A percentile compares a stretch with the other conserved stretches of the same genome.
Evolutionary conservation across 2,113 vertebrate species (phyloP).

Genomic region (Dermatemys mawii): DNA sequence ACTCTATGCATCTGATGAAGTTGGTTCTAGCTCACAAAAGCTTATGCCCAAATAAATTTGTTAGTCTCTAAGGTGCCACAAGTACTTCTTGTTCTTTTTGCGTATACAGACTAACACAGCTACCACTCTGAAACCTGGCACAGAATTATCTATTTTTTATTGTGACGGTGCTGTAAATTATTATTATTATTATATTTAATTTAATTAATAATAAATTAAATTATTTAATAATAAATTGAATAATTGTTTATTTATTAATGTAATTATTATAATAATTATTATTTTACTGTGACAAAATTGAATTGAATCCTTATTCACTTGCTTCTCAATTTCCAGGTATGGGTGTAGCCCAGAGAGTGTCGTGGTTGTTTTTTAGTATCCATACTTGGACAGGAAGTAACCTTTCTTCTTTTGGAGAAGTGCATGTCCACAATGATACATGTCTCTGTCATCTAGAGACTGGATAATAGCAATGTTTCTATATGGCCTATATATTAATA

Average conservation of each 20-base stretch:
- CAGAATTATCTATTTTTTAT: neutral
- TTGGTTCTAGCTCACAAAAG: too few relatives aligned
- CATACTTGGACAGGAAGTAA: neutral
- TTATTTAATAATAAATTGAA: too few relatives aligned
- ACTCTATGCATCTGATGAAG: too few relatives aligned
- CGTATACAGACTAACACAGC: too few relatives aligned
- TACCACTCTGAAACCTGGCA: too few relatives aligned
- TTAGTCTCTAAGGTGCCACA: too few relatives aligned
- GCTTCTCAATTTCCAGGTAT: neutral
- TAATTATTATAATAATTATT: too few relatives aligned
- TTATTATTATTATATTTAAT: too few relatives aligned
- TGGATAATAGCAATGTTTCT: neutral
- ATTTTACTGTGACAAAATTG: neutral
- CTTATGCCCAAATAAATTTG: too few relatives aligned
- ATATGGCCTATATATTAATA: accelerated
- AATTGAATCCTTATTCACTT: neutral
- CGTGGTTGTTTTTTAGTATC: neutral
- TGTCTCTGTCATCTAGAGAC: neutral
- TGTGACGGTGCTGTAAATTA: neutral
- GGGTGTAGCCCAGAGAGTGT: neutral
- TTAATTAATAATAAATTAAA: too few relatives aligned
- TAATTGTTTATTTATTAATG: too few relatives aligned
- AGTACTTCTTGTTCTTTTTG: too few relatives aligned
- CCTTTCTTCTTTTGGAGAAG: neutral
- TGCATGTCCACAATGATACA: neutral